Evolutionary conservation across 2,113 vertebrate genomes (phyloP).

Genomic region (Antennarius striatus): DNA sequence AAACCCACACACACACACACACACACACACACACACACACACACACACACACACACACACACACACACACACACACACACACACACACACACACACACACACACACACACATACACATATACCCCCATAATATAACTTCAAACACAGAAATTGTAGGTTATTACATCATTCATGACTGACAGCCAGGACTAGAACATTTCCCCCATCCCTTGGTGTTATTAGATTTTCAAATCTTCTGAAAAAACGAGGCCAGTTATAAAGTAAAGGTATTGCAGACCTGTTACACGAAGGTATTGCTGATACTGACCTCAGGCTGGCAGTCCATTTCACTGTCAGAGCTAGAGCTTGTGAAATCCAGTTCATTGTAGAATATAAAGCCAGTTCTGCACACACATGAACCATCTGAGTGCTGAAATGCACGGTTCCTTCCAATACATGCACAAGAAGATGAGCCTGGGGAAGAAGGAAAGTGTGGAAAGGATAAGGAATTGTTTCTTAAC

Average conservation of each 20-base stretch:
- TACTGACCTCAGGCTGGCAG: constrained; percentile 87
- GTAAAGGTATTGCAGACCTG: neutral
- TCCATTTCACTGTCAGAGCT: constrained; percentile 81
- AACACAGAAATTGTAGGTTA: constrained; percentile 14
- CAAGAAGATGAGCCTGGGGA: constrained; percentile 84
- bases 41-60: constrained; percentile 3
- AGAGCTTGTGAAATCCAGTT: constrained; percentile 80
- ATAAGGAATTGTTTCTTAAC: too few relatives aligned
- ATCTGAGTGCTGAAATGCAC: constrained; percentile 91
- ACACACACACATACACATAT: neutral
- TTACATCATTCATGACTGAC: constrained; percentile 30
- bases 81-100: neutral
- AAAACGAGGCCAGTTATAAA: neutral
- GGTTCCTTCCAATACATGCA: constrained; percentile 84
- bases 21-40: constrained; percentile 6
- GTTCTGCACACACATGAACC: constrained; percentile 89
- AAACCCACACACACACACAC: constrained; percentile 1
- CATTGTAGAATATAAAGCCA: constrained; percentile 85
- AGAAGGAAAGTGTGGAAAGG: neutral
- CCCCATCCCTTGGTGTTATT: neutral
- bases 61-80: neutral
- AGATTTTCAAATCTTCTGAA: neutral
- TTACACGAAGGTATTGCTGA: neutral
- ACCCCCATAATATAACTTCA: neutral
- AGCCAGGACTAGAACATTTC: neutral